phyloP scores from a whole-genome alignment of 1,140 invertebrate genomes.

The Zaprionus kolodkinae region DNA sequence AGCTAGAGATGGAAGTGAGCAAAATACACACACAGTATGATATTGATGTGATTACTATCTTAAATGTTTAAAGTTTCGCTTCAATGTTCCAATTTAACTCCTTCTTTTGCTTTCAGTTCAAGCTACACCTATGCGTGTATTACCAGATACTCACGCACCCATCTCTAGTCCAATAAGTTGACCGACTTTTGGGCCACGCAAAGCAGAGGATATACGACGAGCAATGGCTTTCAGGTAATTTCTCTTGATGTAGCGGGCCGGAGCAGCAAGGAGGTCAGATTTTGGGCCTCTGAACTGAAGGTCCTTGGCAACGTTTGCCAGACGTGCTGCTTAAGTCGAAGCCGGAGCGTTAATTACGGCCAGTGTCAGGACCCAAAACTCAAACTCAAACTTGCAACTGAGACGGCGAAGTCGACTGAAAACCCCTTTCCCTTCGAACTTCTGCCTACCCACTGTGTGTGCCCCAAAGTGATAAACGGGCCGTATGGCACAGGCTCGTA shows the following conservation, averaged over 20 bases:
- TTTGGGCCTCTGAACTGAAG: neutral
- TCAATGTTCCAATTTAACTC: too few species aligned
- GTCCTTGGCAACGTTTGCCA: constrained; percentile 19
- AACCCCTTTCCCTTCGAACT: neutral
- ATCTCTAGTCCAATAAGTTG: constrained; percentile 4
- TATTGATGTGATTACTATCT: neutral
- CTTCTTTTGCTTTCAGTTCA: too few species aligned
- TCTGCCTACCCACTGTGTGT: neutral
- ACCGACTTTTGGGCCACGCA: neutral
- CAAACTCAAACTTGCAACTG: constrained; percentile 6
- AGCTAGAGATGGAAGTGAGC: constrained; percentile 8
- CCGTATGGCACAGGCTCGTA: neutral
- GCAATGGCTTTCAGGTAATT: constrained; percentile 46
- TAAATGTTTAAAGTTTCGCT: neutral
- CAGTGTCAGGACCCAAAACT: constrained; percentile 2
- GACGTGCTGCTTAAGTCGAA: constrained; percentile 29
- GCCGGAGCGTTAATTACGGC: constrained; percentile 61
- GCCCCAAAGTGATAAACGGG: constrained; percentile 37
- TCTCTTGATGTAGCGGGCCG: constrained; percentile 19
- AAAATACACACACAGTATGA: neutral
- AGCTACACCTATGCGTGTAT: too few species aligned
- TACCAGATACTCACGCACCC: constrained; percentile 4
- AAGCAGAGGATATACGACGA: constrained; percentile 4
- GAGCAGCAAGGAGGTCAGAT: neutral
- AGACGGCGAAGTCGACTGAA: neutral